These are phyloP conservation scores for Oxytorus armatus DNA, from an alignment of 2,888 invertebrate species.

Conservation along the genomic window DNA sequence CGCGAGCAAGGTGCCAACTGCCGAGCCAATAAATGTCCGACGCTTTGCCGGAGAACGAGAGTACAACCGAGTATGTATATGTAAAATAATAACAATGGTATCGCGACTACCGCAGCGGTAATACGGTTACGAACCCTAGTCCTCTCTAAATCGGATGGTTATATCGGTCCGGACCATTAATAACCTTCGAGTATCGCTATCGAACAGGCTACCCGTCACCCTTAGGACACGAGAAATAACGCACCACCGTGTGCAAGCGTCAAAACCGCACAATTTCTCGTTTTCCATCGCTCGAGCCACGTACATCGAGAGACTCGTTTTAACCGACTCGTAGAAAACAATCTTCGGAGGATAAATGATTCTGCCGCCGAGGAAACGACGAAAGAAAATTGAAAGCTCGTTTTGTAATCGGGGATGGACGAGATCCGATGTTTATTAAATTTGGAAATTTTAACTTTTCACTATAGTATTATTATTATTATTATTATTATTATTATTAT, in stretches of 20 bases:
- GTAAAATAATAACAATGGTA: conserved; percentile 27
- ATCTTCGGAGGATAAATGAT: conserved; percentile 31
- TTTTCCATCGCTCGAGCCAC: not conserved
- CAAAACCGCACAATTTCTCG: conserved; percentile 39
- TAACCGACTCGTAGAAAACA: conserved; percentile 19
- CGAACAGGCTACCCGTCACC: conserved; percentile 70
- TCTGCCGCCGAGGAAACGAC: conserved; percentile 40
- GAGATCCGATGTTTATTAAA: too few species aligned
- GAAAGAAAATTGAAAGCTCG: conserved; percentile 52
- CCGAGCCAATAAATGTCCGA: conserved; percentile 67
- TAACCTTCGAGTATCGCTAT: conserved; percentile 80
- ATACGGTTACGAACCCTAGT: conserved; percentile 70
- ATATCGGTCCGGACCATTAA: conserved; percentile 80
- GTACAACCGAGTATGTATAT: conserved; percentile 14
- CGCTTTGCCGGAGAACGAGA: conserved; percentile 28
- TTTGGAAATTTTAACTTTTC: too few species aligned
- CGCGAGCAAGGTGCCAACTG: conserved; percentile 47
- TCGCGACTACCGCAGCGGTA: conserved; percentile 54
- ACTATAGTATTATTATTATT: too few species aligned
- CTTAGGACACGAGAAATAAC: conserved; percentile 47
- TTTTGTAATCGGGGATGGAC: too few species aligned
- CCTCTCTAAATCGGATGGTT: conserved; percentile 78
- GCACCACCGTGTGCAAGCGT: conserved; percentile 32
- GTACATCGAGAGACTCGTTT: too few species aligned
- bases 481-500: too few species aligned